phyloP scores from a whole-genome alignment of 2,888 invertebrate genomes.

The Steinernema hermaphroditum region DNA sequence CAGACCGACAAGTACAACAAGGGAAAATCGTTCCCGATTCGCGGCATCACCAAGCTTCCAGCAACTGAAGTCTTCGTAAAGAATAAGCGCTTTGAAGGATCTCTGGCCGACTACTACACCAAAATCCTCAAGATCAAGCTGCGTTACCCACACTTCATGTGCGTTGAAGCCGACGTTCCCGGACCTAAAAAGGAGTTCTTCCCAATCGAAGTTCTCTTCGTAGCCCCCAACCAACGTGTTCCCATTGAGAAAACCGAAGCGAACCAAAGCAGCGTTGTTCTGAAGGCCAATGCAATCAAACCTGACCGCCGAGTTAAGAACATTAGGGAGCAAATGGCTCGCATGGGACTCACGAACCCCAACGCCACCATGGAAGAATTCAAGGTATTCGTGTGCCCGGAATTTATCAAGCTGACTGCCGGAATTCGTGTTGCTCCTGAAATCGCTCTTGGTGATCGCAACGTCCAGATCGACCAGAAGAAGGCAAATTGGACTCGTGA shows the following conservation, averaged over 20 bases:
- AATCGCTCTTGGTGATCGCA: not conserved
- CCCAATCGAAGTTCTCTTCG: conserved; percentile 36
- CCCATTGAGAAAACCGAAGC: conserved; percentile 43
- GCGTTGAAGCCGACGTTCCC: conserved; percentile 18
- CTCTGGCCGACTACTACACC: conserved; percentile 9
- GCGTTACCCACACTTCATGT: not conserved
- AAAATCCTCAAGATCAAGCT: not conserved
- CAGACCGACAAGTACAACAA: not conserved
- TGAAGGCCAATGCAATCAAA: not conserved
- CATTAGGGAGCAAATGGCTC: not conserved
- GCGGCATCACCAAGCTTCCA: not conserved
- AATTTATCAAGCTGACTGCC: not conserved
- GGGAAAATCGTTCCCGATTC: not conserved
- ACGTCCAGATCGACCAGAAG: not conserved
- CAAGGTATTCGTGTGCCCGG: not conserved
- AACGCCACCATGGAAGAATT: not conserved
- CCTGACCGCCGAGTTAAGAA: not conserved
- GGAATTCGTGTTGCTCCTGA: not conserved
- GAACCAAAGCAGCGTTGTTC: conserved; percentile 12
- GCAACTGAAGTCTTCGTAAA: not conserved
- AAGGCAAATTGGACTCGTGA: conserved; percentile 2
- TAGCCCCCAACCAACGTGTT: conserved; percentile 42
- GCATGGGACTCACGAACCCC: not conserved
- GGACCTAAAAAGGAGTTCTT: conserved; percentile 28
- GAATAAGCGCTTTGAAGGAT: not conserved